Base-by-base conservation (phyloP, 1,140 invertebrate genomes). In the Lamellibrachia luymesi region DNA sequence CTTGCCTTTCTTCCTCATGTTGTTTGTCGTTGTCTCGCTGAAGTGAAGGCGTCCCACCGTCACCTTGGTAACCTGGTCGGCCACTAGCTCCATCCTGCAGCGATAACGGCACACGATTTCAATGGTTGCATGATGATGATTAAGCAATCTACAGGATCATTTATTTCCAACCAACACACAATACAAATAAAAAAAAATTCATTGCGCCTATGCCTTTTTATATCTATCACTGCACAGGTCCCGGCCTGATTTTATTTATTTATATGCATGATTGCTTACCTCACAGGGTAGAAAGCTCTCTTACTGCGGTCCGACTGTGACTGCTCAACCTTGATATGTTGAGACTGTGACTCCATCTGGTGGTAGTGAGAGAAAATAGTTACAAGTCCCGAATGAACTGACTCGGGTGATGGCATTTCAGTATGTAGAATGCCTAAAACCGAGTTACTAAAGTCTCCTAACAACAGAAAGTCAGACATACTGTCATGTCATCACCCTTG, bases 1-100 rank as follows among this genome's bases (percentile, higher is more conserved):
- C 95, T 99, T 98, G 0, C 99, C 99, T 95, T 99, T 99, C 96
- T 99, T 99, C 80, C 99, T 96, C 98, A 99, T 99, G 95, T 99
- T 99, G 96, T 99, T 99, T 93, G 98, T 98, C 0, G 99, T 99
- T 0, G 99, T 99, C 96, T 99, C 99, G 92, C 98, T 99, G 96
- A 99, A 99, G 96, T 99, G 99, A 13, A 99, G 97, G 64, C 99
- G 97, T 0, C 99, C 99, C 2, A 99, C 98, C 0, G 99, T 99
- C 50, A 99, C 94, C 94, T 97, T 97, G 17, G 96, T 96, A 90
- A 96, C 95, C 94, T 96, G 96, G n/a, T 97, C 95, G n/a, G 92
- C 7, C 27, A 38, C 27, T 50, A 64, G 92, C 27, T 92, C 92
- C 51, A 92, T 38, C 51, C 92, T 92, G 50, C 10, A 13, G 27